Conservation (phyloP, 1,140 invertebrate species). For the Drosophila ananassae region DNA sequence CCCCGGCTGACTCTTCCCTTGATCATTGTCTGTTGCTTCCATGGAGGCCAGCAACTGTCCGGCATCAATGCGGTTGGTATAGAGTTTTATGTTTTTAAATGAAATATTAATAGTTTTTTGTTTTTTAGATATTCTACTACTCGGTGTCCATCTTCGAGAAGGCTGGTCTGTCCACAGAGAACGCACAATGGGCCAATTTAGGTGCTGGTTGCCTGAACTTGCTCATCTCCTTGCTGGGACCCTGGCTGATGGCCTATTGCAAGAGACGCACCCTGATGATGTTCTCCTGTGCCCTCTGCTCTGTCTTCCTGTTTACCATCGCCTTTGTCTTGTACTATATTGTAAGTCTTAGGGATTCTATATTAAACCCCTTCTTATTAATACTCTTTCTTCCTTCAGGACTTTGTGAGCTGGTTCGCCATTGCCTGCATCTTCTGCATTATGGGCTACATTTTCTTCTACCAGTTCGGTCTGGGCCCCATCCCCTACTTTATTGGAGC, state of each 20-base stretch:
- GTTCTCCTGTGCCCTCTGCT: constrained; percentile 85
- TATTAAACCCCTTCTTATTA: neutral
- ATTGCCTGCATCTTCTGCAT: constrained; percentile 90
- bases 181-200: constrained; percentile 88
- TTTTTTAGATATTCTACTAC: constrained; percentile 89
- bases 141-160: constrained; percentile 88
- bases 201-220: constrained; percentile 89
- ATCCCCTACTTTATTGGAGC: constrained; percentile 95
- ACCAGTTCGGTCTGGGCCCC: constrained; percentile 93
- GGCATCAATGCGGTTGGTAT: constrained; percentile 93
- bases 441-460: constrained; percentile 91
- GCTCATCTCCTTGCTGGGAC: constrained; percentile 87
- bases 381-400: constrained; percentile 84
- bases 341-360: constrained; percentile 84
- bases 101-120: neutral
- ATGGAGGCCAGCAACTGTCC: constrained; percentile 93
- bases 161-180: constrained; percentile 86
- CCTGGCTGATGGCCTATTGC: constrained; percentile 86
- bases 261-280: constrained; percentile 86
- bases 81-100: neutral
- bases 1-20: constrained; percentile 87
- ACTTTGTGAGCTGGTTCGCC: constrained; percentile 88
- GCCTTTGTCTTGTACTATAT: constrained; percentile 86
- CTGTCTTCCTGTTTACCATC: constrained; percentile 85
- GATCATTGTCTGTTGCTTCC: constrained; percentile 89